These are phyloP conservation scores for Thomomys bottae DNA, from an alignment of 2,113 vertebrate genomes.

Conservation along the genomic window DNA sequence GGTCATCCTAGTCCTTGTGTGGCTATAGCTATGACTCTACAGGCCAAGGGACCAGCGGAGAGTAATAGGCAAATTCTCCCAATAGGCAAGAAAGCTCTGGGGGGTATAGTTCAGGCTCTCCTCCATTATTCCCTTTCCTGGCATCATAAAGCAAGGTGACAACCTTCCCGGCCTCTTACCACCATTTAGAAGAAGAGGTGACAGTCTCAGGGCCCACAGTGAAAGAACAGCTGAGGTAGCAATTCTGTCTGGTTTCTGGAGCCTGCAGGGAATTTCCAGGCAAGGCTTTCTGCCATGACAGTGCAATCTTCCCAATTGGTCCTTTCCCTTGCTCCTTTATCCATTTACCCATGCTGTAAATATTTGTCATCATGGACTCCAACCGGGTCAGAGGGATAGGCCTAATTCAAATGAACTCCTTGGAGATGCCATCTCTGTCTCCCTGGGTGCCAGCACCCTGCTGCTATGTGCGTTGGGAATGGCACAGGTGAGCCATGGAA, in stretches of 20 bases:
- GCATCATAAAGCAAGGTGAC: not conserved
- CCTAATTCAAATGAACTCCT: slow-evolving; percentile 82
- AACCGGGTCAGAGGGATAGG: slow-evolving; percentile 80
- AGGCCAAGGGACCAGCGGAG: not conserved
- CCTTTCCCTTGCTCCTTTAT: not conserved
- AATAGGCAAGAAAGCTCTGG: not conserved
- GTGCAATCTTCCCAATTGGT: slow-evolving; percentile 2
- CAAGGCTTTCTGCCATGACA: slow-evolving; percentile 35
- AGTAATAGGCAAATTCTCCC: slow-evolving; percentile 40
- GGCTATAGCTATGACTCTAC: not conserved
- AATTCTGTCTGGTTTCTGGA: slow-evolving; percentile 34
- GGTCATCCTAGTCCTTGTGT: not conserved
- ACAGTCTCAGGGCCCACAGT: not conserved
- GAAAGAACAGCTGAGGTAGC: slow-evolving; percentile 11
- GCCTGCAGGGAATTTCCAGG: slow-evolving; percentile 5
- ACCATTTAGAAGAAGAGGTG: not conserved
- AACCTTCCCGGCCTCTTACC: not conserved
- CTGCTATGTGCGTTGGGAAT: slow-evolving; percentile 59
- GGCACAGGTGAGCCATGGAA: slow-evolving; percentile 61
- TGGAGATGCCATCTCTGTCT: slow-evolving; percentile 83
- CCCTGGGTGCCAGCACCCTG: slow-evolving; percentile 87
- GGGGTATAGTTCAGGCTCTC: slow-evolving; percentile 19
- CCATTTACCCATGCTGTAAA: slow-evolving; percentile 92
- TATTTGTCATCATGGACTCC: slow-evolving; percentile 93
- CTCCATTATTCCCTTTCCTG: not conserved